Percentiles rank a stretch among this genome's conserved stretches.
phyloP scores from a whole-genome alignment of 1,140 invertebrate genomes.

The Polyergus mexicanus region DNA sequence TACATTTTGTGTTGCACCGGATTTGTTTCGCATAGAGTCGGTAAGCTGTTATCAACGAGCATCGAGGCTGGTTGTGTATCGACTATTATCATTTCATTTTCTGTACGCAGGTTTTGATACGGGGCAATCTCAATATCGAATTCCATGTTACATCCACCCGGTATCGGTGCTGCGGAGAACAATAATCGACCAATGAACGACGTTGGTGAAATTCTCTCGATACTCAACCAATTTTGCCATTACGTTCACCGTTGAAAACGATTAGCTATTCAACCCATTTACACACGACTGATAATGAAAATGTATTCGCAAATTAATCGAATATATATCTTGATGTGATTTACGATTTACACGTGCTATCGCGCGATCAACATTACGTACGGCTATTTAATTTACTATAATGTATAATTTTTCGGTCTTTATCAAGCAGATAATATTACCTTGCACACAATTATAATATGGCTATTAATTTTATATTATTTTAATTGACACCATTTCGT shows the following conservation, averaged over 20 bases:
- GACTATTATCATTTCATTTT: slow-evolving; percentile 87
- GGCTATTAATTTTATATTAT: slow-evolving; percentile 54
- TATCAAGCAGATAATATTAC: slow-evolving; percentile 29
- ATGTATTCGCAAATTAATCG: slow-evolving; percentile 52
- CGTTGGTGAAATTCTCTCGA: slow-evolving; percentile 28
- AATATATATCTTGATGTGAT: slow-evolving; percentile 47
- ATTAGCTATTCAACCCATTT: slow-evolving; percentile 45
- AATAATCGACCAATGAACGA: slow-evolving; percentile 64
- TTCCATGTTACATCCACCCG: slow-evolving; percentile 93
- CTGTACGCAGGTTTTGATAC: slow-evolving; percentile 87
- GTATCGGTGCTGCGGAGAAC: slow-evolving; percentile 89
- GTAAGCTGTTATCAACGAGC: slow-evolving; percentile 66
- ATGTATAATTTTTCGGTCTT: slow-evolving; percentile 50
- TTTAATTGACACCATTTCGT: slow-evolving; percentile 34
- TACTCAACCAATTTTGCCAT: slow-evolving; percentile 46
- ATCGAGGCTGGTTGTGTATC: slow-evolving; percentile 88
- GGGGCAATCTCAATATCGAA: slow-evolving; percentile 89
- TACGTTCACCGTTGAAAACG: slow-evolving; percentile 29
- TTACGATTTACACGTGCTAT: slow-evolving; percentile 33
- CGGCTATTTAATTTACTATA: slow-evolving; percentile 53
- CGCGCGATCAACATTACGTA: slow-evolving; percentile 34
- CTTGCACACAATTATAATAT: slow-evolving; percentile 19
- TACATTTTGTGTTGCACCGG: slow-evolving; percentile 88
- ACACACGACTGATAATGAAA: slow-evolving; percentile 42
- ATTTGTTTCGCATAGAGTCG: slow-evolving; percentile 80